Conservation (phyloP, 1,140 invertebrate species). For the Drosophila mauritiana region DNA sequence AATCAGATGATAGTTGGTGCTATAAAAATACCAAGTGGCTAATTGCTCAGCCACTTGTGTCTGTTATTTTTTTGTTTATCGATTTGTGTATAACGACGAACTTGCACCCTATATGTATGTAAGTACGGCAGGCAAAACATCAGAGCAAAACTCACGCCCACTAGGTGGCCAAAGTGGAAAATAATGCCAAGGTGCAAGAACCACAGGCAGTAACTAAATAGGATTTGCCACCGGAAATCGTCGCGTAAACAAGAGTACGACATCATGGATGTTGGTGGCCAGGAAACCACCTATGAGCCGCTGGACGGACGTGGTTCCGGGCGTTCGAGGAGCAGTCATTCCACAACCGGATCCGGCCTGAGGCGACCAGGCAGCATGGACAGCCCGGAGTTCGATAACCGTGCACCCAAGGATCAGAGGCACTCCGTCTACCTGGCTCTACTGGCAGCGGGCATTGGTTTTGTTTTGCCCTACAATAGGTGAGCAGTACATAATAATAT, state of each 20-base stretch:
- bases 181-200: conserved; percentile 28
- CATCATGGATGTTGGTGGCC: conserved; percentile 66
- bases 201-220: conserved; percentile 5
- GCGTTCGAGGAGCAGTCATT: conserved; percentile 18
- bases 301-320: conserved; percentile 60
- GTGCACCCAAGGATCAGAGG: conserved; percentile 89
- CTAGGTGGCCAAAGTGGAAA: conserved; percentile 20
- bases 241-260: not conserved
- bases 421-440: conserved; percentile 92
- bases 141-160: conserved; percentile 15
- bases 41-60: conserved; percentile 47
- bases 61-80: conserved; percentile 54
- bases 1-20: not conserved
- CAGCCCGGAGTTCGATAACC: conserved; percentile 78
- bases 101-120: conserved; percentile 50
- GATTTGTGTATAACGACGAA: conserved; percentile 50
- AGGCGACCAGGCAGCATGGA: conserved; percentile 74
- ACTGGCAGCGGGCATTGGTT: conserved; percentile 94
- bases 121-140: conserved; percentile 3
- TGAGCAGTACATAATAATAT: conserved; percentile 64
- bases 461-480: conserved; percentile 96
- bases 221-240: conserved; percentile 5
- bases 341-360: conserved; percentile 32
- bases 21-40: conserved; percentile 7
- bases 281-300: conserved; percentile 81